Conservation (phyloP, 2,888 invertebrate genomes). For the Cantharis rufa region DNA sequence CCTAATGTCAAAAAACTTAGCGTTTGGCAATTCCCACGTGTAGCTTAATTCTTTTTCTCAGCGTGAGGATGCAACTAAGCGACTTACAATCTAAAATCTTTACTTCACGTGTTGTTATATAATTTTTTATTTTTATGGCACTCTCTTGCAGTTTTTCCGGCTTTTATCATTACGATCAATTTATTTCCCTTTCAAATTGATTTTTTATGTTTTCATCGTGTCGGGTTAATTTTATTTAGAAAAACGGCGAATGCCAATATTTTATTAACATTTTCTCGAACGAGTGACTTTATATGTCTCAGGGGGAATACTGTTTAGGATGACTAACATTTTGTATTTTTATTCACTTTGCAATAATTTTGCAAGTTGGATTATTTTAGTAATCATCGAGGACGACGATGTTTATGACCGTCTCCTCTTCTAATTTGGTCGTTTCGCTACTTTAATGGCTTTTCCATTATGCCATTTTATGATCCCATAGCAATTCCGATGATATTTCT, state of each 20-base stretch:
- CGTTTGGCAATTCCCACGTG: background rate
- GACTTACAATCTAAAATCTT: background rate
- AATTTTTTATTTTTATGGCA: background rate
- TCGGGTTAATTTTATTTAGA: background rate
- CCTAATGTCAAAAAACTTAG: background rate
- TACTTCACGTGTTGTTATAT: background rate
- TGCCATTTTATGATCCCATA: conserved; percentile 22
- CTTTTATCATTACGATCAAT: background rate
- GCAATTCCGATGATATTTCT: conserved; percentile 32
- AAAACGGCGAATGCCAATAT: background rate
- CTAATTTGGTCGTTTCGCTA: conserved; percentile 15
- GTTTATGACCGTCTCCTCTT: background rate
- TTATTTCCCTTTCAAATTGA: background rate
- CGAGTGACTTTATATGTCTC: background rate
- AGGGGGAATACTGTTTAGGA: background rate
- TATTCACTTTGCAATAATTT: background rate
- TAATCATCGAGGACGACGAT: background rate
- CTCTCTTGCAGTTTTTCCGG: background rate
- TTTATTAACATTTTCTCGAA: background rate
- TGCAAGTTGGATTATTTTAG: background rate
- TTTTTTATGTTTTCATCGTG: background rate
- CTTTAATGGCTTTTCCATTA: conserved; percentile 30
- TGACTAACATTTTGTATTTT: background rate
- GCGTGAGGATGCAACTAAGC: background rate
- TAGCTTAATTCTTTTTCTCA: background rate